A percentile compares a stretch with the other conserved stretches of the same genome.
These are phyloP conservation scores for Labia minor DNA, from an alignment of 2,888 invertebrate genomes.

Conservation along the genomic window DNA sequence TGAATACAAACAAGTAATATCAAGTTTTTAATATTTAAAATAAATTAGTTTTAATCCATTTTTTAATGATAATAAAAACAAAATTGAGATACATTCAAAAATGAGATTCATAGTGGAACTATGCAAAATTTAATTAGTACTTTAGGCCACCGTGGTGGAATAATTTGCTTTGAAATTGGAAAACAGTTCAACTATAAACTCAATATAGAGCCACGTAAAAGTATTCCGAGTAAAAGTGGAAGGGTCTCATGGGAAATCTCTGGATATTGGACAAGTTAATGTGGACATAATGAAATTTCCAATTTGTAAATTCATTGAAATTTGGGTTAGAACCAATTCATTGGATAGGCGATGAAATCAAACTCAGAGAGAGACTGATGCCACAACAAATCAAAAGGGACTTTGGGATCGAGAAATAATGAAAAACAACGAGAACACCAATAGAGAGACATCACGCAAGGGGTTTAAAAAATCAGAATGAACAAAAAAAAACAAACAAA, in stretches of 20 bases:
- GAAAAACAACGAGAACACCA: too few species aligned
- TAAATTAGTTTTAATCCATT: too few species aligned
- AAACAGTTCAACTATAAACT: neutral
- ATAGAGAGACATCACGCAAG: too few species aligned
- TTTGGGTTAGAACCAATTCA: neutral
- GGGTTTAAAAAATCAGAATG: too few species aligned
- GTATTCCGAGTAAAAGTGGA: neutral
- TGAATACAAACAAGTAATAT: too few species aligned
- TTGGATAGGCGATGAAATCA: neutral
- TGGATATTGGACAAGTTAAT: neutral
- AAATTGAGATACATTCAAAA: too few species aligned
- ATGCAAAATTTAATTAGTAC: neutral
- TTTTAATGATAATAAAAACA: too few species aligned
- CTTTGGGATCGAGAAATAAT: too few species aligned
- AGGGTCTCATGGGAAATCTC: neutral
- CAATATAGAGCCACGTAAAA: neutral
- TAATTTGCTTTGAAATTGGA: neutral
- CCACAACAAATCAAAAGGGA: too few species aligned
- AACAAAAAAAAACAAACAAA: too few species aligned
- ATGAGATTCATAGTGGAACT: too few species aligned
- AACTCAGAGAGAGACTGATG: neutral
- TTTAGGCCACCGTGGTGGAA: neutral
- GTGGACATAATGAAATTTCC: conserved; percentile 7
- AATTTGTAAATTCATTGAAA: conserved; percentile 7
- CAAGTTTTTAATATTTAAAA: too few species aligned